phyloP scores from a whole-genome alignment of 1,140 invertebrate species.

The Armadillidium nasatum region DNA sequence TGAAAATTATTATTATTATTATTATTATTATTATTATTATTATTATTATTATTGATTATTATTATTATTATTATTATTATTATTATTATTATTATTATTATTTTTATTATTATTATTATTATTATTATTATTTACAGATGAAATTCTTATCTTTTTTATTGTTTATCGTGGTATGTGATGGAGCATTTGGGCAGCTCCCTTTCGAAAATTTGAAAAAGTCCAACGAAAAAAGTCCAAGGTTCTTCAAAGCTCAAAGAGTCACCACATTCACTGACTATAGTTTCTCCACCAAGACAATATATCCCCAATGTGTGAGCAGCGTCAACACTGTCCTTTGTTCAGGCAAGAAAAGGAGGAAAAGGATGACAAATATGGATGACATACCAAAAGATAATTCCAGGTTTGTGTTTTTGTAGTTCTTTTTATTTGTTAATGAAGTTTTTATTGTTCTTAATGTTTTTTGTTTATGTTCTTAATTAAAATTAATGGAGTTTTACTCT shows the following conservation, averaged over 20 bases:
- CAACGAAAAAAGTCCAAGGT: not conserved
- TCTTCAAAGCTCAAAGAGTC: not conserved
- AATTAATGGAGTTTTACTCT: too few species aligned
- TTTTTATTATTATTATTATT: too few species aligned
- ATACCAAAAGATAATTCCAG: too few species aligned
- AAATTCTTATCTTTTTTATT: not conserved
- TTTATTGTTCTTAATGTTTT: too few species aligned
- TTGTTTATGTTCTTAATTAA: too few species aligned
- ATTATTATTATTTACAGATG: not conserved
- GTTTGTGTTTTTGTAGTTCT: too few species aligned
- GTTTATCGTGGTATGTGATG: not conserved
- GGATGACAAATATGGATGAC: not conserved
- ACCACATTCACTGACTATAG: not conserved
- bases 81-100: too few species aligned
- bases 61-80: too few species aligned
- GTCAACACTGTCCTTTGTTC: not conserved
- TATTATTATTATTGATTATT: too few species aligned
- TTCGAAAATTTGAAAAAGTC: not conserved
- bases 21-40: too few species aligned
- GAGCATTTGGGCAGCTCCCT: not conserved
- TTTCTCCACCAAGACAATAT: slow-evolving; percentile 1
- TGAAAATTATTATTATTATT: too few species aligned
- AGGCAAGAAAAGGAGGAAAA: not conserved
- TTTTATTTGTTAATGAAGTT: too few species aligned
- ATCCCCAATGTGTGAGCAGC: not conserved